Base-by-base conservation (phyloP, 1,140 invertebrate species). In the Cyclina sinensis region DNA sequence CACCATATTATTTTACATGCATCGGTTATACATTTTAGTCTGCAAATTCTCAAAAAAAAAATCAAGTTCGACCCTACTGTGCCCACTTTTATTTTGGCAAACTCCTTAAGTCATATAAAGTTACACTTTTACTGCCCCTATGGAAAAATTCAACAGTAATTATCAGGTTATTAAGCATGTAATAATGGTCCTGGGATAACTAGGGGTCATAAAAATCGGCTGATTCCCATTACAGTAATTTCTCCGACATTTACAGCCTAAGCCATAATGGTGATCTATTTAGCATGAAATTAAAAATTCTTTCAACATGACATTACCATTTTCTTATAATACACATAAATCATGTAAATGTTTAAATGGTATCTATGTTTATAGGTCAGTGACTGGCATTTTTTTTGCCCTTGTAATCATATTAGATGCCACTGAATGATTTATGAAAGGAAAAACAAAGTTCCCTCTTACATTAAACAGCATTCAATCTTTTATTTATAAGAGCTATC, bases 131-230 rank as follows among this genome's bases (percentile, higher is more conserved):
- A 70, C 65, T 70, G 32, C 65, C 65, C 65, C 35, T 35, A n/a
- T 37, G 32, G 65, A 51, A 30, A 37, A 35, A 81, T 39, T 62
- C 35, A 62, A 24, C 27, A 39, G 57, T 81, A 81, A 81, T 81
- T 81, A 81, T 62, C n/a, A 35, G 35, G 79, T 81, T 51, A 81
- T 81, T 81, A 81, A 81, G 46, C 54, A 30, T 65, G 32, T 81
- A 81, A 81, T 81, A 57, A 81, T 48, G 32, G 79, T 81, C n/a
- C 43, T 43, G 21, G 27, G 30, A 39, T 81, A 81, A 81, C 57
- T 30, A 48, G 79, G 24, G 79, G 37, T 81, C 51, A 57, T 81
- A 81, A 81, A 81, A 57, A 24, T 43, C 54, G 4, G 1, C 62
- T 57, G 79, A 81, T n/a, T 46, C 51, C 54, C 74, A 54, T 54